Conservation (phyloP, 2,888 invertebrate species). For the Acanthacorydalis orientalis region DNA sequence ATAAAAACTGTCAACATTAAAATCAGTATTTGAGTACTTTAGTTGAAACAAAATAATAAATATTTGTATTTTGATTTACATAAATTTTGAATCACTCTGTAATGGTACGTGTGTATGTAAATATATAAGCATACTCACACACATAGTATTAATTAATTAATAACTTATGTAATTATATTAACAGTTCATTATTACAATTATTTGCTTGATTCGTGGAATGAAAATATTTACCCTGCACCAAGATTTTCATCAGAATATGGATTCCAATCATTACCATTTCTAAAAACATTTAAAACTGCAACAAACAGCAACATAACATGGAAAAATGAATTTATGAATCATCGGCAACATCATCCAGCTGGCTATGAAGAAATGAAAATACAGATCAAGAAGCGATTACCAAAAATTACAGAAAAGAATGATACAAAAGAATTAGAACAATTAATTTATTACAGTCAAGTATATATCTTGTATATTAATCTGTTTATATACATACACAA, state of each 20-base stretch:
- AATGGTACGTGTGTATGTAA: no score
- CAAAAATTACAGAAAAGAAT: slow-evolving; percentile 20
- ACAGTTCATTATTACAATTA: slow-evolving; percentile 84
- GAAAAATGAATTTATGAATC: slow-evolving; percentile 42
- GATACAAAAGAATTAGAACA: slow-evolving; percentile 39
- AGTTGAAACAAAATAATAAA: no score
- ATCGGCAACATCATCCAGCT: slow-evolving; percentile 73
- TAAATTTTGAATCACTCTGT: no score
- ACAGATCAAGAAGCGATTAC: slow-evolving; percentile 44
- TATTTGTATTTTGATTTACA: no score
- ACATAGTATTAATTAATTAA: not conserved
- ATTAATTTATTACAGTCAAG: slow-evolving; percentile 73
- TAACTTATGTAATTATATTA: slow-evolving; percentile 13
- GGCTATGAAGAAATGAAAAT: slow-evolving; percentile 49
- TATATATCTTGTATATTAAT: slow-evolving; percentile 20
- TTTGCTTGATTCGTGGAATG: slow-evolving; percentile 61
- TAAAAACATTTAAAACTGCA: slow-evolving; percentile 45
- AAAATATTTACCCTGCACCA: slow-evolving; percentile 56
- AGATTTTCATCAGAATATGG: slow-evolving; percentile 95
- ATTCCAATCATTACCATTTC: slow-evolving; percentile 73
- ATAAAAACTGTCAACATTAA: no score
- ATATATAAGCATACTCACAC: not conserved
- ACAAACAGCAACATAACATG: slow-evolving; percentile 33
- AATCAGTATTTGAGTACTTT: no score
- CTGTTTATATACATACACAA: not conserved